Evolutionary conservation across 1,140 invertebrate genomes (phyloP).

Genomic region (Bombyx mandarina): DNA sequence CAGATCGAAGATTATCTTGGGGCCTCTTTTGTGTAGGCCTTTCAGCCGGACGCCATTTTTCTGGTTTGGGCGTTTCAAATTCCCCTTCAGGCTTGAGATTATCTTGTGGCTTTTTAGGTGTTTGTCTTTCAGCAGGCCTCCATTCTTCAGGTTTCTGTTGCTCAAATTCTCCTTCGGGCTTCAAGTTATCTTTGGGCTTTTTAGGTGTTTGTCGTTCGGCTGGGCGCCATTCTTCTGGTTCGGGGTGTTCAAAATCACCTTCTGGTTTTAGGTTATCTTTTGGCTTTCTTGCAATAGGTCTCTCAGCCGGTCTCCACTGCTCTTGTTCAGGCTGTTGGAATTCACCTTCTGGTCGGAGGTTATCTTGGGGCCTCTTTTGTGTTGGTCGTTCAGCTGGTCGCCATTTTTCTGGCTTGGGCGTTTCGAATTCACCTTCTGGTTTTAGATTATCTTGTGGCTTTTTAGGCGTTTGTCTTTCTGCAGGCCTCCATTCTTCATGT

Average conservation of each 20-base stretch:
- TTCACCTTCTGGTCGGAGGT: slow-evolving; percentile 71
- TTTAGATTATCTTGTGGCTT: slow-evolving; percentile 74
- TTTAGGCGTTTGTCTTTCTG: slow-evolving; percentile 57
- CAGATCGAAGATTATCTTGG: slow-evolving; percentile 72
- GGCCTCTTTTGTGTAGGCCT: slow-evolving; percentile 62
- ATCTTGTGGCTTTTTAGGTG: slow-evolving; percentile 34
- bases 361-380: slow-evolving; percentile 66
- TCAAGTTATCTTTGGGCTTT: slow-evolving; percentile 17
- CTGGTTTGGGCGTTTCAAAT: slow-evolving; percentile 65
- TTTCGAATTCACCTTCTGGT: slow-evolving; percentile 75
- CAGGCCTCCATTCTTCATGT: slow-evolving; percentile 32
- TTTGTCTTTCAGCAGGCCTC: slow-evolving; percentile 53
- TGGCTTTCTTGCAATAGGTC: slow-evolving; percentile 57
- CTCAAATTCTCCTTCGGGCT: slow-evolving; percentile 68
- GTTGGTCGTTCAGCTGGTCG: slow-evolving; percentile 61
- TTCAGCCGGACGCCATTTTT: slow-evolving; percentile 68
- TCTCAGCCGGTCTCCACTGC: slow-evolving; percentile 38
- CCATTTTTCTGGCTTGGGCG: slow-evolving; percentile 42
- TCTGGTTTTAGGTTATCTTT: slow-evolving; percentile 74
- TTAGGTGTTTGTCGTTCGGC: slow-evolving; percentile 47
- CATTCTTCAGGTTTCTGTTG: slow-evolving; percentile 46
- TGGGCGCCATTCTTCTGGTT: slow-evolving; percentile 38
- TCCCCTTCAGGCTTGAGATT: slow-evolving; percentile 72
- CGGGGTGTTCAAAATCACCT: slow-evolving; percentile 70
- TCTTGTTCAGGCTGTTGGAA: slow-evolving; percentile 39